Conservation (phyloP, 2,113 vertebrate genomes). For the Microcebus murinus region DNA sequence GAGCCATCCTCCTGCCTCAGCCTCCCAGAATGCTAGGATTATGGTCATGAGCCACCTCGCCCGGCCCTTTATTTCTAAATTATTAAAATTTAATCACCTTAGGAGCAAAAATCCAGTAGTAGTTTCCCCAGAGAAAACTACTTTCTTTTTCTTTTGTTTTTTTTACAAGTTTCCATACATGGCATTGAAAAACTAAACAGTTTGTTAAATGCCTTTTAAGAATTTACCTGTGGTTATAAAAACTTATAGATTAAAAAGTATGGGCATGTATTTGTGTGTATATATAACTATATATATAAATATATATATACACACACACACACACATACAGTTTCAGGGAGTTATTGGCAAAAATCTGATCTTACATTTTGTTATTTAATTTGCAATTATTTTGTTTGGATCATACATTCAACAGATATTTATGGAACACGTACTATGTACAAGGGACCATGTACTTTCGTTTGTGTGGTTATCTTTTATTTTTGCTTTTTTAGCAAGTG, state of each 20-base stretch:
- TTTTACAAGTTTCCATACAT: too few species aligned
- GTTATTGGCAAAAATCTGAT: background rate
- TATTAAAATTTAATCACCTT: background rate
- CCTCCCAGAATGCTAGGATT: too few species aligned
- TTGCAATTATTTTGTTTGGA: background rate
- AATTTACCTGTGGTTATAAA: background rate
- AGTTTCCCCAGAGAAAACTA: background rate
- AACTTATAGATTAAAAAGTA: background rate
- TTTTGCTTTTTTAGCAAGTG: background rate
- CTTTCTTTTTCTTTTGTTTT: background rate
- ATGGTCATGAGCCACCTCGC: too few species aligned
- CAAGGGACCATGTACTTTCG: background rate
- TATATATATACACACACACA: too few species aligned
- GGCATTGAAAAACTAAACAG: background rate
- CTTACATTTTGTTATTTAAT: background rate
- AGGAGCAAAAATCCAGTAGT: background rate
- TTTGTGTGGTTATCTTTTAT: background rate
- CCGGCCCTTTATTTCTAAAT: background rate
- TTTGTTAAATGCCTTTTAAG: background rate
- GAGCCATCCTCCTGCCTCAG: too few species aligned
- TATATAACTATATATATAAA: too few species aligned
- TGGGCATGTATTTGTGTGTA: background rate
- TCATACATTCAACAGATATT: background rate
- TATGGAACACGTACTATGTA: background rate
- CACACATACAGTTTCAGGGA: background rate